A percentile compares a stretch with the other conserved stretches of the same genome.
These are phyloP conservation scores for Pelobates fuscus DNA, from an alignment of 2,113 vertebrate species.

Conservation along the genomic window DNA sequence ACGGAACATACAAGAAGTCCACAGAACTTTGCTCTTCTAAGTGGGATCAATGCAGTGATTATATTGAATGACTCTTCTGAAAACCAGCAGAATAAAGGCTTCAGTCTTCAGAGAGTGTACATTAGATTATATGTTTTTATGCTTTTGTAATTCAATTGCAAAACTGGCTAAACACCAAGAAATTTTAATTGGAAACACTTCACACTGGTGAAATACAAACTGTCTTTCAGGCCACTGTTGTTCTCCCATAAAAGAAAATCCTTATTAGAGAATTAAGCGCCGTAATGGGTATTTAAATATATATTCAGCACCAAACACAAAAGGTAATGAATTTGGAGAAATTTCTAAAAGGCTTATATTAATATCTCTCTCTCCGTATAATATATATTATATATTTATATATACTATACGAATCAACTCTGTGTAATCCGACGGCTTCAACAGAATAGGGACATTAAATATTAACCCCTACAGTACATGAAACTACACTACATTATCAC, in stretches of 20 bases:
- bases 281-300: neutral
- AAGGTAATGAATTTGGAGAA: neutral
- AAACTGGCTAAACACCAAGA: slow-evolving; percentile 80
- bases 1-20: slow-evolving; percentile 68
- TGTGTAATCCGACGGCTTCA: no score
- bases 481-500: no score
- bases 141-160: slow-evolving; percentile 78
- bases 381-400: no score
- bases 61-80: slow-evolving; percentile 74
- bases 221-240: slow-evolving; percentile 58
- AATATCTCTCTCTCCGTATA: no score
- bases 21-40: slow-evolving; percentile 77
- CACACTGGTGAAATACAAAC: slow-evolving; percentile 68
- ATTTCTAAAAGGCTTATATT: neutral
- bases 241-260: neutral
- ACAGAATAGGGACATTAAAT: no score
- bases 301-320: neutral
- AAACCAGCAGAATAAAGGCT: slow-evolving; percentile 74
- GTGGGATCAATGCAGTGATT: slow-evolving; percentile 80
- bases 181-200: slow-evolving; percentile 81
- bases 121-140: slow-evolving; percentile 76
- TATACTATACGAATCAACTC: no score
- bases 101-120: slow-evolving; percentile 70
- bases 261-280: neutral
- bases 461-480: no score